phyloP scores from a whole-genome alignment of 2,113 vertebrate species.

The Albula glossodonta region DNA sequence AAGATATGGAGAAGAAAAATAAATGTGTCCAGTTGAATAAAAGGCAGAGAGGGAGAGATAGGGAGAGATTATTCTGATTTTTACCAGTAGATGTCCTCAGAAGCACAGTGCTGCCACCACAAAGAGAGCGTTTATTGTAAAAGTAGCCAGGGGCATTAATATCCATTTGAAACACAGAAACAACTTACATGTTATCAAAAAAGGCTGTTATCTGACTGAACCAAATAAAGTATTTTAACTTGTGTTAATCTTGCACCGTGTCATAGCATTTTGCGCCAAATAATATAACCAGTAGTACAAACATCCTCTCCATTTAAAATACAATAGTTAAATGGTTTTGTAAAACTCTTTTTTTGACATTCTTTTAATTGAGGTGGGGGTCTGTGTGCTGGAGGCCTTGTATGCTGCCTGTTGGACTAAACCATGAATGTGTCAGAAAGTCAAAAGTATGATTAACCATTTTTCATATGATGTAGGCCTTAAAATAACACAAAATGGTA shows the following conservation, averaged over 20 bases:
- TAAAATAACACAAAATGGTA: not conserved
- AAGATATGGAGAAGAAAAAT: no score
- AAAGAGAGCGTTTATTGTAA: no score
- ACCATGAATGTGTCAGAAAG: not conserved
- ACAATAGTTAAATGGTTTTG: not conserved
- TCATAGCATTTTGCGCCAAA: no score
- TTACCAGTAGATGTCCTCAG: constrained; percentile 55
- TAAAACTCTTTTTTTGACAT: not conserved
- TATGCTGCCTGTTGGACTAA: not conserved
- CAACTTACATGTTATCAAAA: no score
- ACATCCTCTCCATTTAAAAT: not conserved
- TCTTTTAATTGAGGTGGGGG: not conserved
- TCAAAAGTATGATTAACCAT: not conserved
- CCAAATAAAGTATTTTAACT: no score
- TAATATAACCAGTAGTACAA: no score
- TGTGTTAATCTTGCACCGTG: no score
- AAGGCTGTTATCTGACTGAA: no score
- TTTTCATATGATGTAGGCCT: not conserved
- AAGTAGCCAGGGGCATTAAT: no score
- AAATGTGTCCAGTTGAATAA: no score
- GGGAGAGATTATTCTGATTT: not conserved
- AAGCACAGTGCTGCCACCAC: not conserved
- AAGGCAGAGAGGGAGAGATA: constrained; percentile 7
- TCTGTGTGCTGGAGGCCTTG: not conserved
- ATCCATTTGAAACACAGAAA: no score